Evolutionary conservation across 2,113 vertebrate genomes (phyloP).

Genomic region (Dermatemys mawii): DNA sequence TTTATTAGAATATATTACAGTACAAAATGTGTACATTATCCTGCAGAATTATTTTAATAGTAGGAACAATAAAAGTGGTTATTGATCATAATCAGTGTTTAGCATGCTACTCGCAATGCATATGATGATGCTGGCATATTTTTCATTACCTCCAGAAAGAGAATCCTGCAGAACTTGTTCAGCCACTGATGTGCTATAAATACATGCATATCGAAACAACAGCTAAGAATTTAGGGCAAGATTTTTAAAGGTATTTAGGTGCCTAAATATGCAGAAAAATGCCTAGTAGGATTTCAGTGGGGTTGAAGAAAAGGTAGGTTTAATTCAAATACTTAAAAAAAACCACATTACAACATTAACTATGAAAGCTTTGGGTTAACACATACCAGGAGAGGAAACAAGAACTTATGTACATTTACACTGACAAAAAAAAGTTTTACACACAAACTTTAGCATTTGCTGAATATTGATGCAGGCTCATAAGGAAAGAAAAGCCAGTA

Average conservation of each 20-base stretch:
- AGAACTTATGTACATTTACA: neutral
- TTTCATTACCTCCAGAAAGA: neutral
- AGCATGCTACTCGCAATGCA: neutral
- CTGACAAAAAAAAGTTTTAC: neutral
- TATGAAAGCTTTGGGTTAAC: neutral
- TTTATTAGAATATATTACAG: neutral
- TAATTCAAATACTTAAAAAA: neutral
- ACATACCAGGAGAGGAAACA: neutral
- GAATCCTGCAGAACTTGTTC: neutral
- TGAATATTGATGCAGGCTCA: neutral
- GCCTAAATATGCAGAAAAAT: neutral
- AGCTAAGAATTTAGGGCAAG: neutral
- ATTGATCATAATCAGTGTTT: neutral
- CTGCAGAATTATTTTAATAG: neutral
- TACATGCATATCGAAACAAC: fast-evolving
- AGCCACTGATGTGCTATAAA: neutral
- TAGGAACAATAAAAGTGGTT: neutral
- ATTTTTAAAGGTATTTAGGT: neutral
- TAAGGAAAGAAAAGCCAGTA: neutral
- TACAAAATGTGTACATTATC: neutral
- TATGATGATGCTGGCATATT: neutral
- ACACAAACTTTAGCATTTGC: neutral
- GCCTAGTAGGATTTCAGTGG: neutral
- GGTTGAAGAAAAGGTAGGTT: neutral
- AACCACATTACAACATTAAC: neutral